These are phyloP conservation scores for Brenthis ino DNA, from an alignment of 2,888 invertebrate species.

Conservation along the genomic window DNA sequence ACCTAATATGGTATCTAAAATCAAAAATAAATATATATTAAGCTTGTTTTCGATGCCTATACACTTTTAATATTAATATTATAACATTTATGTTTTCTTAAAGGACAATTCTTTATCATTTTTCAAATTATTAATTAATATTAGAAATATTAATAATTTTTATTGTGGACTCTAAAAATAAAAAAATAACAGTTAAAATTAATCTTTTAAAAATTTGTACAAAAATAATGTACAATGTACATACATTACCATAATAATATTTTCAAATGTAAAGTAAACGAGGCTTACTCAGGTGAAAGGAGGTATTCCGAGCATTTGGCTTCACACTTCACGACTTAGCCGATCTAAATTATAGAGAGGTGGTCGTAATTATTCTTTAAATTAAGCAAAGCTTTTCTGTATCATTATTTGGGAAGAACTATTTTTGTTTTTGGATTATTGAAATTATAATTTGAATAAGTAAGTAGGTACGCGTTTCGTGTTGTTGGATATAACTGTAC, in stretches of 20 bases:
- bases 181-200: background rate
- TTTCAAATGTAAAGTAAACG: background rate
- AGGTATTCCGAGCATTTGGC: slow-evolving; percentile 9
- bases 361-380: slow-evolving; percentile 6
- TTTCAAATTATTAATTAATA: too few relatives aligned
- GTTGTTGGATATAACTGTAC: too few relatives aligned
- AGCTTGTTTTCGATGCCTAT: too few relatives aligned
- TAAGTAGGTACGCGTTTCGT: too few relatives aligned
- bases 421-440: background rate
- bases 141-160: background rate
- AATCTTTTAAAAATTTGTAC: background rate
- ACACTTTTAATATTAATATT: too few relatives aligned
- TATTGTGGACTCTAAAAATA: background rate
- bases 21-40: too few relatives aligned
- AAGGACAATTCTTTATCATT: too few relatives aligned
- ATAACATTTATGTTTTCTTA: too few relatives aligned
- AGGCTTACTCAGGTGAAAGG: slow-evolving; percentile 20
- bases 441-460: background rate
- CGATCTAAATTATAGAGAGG: slow-evolving; percentile 9
- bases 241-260: too few relatives aligned
- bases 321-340: slow-evolving; percentile 19
- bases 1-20: too few relatives aligned
- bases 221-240: background rate
- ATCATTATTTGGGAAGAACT: background rate
- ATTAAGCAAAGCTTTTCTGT: slow-evolving; percentile 1